Percentiles rank a stretch among this genome's conserved stretches.
Conservation (phyloP, 2,888 invertebrate species). For the Drosophila antonietae region DNA sequence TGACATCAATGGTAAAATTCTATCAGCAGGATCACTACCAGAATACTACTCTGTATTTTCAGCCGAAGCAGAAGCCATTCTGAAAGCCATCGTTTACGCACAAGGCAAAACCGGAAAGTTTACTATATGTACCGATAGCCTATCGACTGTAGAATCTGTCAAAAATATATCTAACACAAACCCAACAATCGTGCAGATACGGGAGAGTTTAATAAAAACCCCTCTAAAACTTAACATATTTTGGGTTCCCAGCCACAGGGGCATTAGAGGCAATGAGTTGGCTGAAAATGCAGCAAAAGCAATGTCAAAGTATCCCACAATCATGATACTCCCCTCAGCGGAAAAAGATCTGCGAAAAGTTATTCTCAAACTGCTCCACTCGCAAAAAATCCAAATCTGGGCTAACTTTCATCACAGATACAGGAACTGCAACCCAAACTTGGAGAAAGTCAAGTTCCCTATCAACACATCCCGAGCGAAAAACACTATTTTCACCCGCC, state of each 20-base stretch:
- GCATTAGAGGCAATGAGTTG: not conserved
- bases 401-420: constrained; percentile 17
- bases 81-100: too few species aligned
- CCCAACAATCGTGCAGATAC: not conserved
- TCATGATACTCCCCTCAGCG: constrained; percentile 10
- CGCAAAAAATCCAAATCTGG: constrained; percentile 11
- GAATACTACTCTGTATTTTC: too few species aligned
- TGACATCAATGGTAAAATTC: not conserved
- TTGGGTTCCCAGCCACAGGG: not conserved
- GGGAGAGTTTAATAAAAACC: not conserved
- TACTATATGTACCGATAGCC: too few species aligned
- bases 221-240: not conserved
- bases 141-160: too few species aligned
- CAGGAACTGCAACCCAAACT: constrained; percentile 15
- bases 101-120: too few species aligned
- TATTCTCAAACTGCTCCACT: constrained; percentile 7
- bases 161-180: too few species aligned
- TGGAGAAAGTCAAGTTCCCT: constrained; percentile 21
- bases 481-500: constrained; percentile 2
- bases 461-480: too few species aligned
- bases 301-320: constrained; percentile 15
- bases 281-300: constrained; percentile 5
- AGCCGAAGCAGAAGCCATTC: too few species aligned
- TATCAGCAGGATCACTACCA: not conserved
- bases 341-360: constrained; percentile 15